These are phyloP conservation scores for Natrix natrix DNA, from an alignment of 2,797 vertebrate genomes.

Conservation along the genomic window DNA sequence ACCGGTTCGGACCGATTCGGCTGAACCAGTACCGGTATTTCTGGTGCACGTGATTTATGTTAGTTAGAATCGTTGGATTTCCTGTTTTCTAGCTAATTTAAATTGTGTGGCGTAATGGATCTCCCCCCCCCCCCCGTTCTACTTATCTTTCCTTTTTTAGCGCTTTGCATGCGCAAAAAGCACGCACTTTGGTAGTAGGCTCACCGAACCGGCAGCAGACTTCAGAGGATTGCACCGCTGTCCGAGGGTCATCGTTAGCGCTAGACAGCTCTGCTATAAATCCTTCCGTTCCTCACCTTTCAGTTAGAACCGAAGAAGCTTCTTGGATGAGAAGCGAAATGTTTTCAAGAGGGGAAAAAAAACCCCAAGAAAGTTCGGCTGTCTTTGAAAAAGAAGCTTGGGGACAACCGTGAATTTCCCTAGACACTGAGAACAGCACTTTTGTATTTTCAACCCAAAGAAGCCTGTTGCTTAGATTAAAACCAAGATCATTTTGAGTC, in stretches of 20 bases:
- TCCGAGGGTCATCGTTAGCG: not conserved
- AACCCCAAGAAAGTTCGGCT: not conserved
- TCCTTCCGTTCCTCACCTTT: not conserved
- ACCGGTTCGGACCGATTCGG: too few relatives aligned
- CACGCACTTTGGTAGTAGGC: too few relatives aligned
- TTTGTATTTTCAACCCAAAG: not conserved
- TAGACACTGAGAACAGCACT: not conserved
- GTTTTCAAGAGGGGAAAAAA: not conserved
- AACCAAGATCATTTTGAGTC: not conserved
- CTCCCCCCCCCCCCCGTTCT: too few relatives aligned
- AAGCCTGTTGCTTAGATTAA: not conserved
- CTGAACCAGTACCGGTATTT: too few relatives aligned
- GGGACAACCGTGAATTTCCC: not conserved
- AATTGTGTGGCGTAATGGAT: too few relatives aligned
- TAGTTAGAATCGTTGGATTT: too few relatives aligned
- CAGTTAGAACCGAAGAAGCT: not conserved
- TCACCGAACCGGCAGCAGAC: too few relatives aligned
- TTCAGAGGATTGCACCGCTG: too few relatives aligned
- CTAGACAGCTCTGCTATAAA: not conserved
- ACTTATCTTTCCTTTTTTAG: too few relatives aligned
- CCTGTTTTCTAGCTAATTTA: too few relatives aligned
- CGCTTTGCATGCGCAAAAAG: too few relatives aligned
- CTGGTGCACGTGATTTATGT: too few relatives aligned
- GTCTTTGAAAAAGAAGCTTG: not conserved
- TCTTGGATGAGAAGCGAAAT: not conserved